Evolutionary conservation across 2,888 invertebrate species (phyloP).

Genomic region (Timema podura): DNA sequence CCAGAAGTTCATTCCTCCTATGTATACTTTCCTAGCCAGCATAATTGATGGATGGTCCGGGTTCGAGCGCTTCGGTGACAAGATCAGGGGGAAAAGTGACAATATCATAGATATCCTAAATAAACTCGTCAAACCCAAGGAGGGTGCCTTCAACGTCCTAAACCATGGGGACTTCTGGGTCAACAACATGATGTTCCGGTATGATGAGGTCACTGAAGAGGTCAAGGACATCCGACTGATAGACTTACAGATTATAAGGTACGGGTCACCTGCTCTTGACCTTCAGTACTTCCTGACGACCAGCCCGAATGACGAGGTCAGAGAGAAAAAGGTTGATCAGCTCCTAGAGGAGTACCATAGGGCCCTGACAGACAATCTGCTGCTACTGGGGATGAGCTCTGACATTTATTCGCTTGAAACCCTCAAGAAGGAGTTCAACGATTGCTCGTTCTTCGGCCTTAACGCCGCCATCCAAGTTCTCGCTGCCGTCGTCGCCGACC

Average conservation of each 20-base stretch:
- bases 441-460: constrained; percentile 33
- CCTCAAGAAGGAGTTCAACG: constrained; percentile 34
- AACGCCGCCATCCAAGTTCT: constrained; percentile 31
- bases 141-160: constrained; percentile 25
- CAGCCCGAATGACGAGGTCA: constrained; percentile 16
- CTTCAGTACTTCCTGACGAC: constrained; percentile 29
- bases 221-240: constrained; percentile 27
- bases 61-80: constrained; percentile 20
- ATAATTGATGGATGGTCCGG: constrained; percentile 22
- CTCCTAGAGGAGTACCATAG: constrained; percentile 27
- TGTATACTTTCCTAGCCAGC: constrained; percentile 14
- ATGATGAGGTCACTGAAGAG: constrained; percentile 7
- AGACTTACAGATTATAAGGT: constrained; percentile 29
- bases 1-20: neutral
- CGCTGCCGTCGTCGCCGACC: constrained; percentile 32
- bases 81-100: constrained; percentile 7
- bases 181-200: constrained; percentile 31
- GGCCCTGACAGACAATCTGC: constrained; percentile 9
- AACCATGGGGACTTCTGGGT: constrained; percentile 32
- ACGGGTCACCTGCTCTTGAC: constrained; percentile 27
- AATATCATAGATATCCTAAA: constrained; percentile 10
- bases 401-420: constrained; percentile 28
- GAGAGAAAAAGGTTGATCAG: constrained; percentile 18
- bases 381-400: neutral
- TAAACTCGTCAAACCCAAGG: constrained; percentile 4